Base-by-base conservation (phyloP, 2,797 vertebrate genomes). In the Cyprinodon diabolis region DNA sequence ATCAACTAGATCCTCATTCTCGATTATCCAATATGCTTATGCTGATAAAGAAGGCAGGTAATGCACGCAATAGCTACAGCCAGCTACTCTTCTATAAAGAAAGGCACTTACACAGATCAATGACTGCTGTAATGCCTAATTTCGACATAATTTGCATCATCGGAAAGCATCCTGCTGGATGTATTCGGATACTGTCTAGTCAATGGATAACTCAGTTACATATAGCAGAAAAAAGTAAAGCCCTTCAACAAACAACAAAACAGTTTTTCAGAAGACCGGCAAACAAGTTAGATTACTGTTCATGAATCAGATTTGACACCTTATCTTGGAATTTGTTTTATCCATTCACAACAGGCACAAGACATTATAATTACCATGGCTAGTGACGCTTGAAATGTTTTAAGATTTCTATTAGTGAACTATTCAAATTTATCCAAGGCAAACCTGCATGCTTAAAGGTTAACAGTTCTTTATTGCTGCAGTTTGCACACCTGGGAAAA, bases 101-200 rank as follows among this genome's bases (percentile, higher is more conserved):
- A 93, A 93, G 84, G 88, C 92, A 94, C 93, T 95, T 94, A 91
- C 82, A 86, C 63, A 65, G 86, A 95, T 95, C 93, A 93, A 95
- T 95, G 88, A 75, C 78, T 62, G 85, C 78, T 86, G 79, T 84
- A 92, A 91, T 84, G 88, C 77, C 74, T 86, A 82, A 69, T 76
- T 82, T 82, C 87, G 78, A 77, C 72, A 86, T 79, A 76, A 88
- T 86, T 81, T 85, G 62, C 83, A 89, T 86, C 74, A 83, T 30
- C 78, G 75, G 48, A 74, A 85, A 81, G 73, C 35, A 69, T 78
- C 79, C 56, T 74, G 86, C 79, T 86, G 73, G 54, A 76, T 52
- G 48, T 52, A 77, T 79, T 76, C 79, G 54, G 77, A 86, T 52
- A 69, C 6, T 17, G 83, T 81, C 49, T 74, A 68, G 37, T 69